Evolutionary conservation across 2,113 vertebrate genomes (phyloP), one percentile per base, ranked within the genome.

Genomic region (Phrynocephalus versicolor): DNA sequence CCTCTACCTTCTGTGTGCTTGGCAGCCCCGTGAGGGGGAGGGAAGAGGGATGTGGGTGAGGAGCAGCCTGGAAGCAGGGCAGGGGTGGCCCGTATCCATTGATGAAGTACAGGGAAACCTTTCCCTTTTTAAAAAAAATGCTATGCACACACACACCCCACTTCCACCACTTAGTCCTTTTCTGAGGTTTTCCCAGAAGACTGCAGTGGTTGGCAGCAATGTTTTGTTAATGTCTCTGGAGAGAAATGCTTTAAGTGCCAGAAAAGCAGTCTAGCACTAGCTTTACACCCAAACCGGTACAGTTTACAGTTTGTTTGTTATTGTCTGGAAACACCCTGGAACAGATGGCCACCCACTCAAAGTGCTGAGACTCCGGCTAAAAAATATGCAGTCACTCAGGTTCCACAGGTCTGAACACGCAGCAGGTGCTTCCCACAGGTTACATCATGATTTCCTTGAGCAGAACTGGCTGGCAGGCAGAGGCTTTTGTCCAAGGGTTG

Each of bases 321-420:
- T 39, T 78, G 35, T 70, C 51, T 71, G 39, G 51, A 76, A 85
- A 70, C 76, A 33, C 21, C 27, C 33, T 70, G 30, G 37, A 55
- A 77, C 73, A 79, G 37, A 51, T n/a, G 51, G 51, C n/a, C 74
- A 55, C 30, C 45, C 13, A 27, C 14, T 23, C 8, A 51, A n/a
- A 18, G 19, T 13, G 13, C 35, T 27, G 30, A 39, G 51, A 65
- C 33, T 33, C 7, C 9, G 16, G 33, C 16, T 65, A 78, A 87
- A 75, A 87, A 80, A 64, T 73, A 85, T 72, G 30, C 77, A 64
- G 58, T 23, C n/a, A 65, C 33, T 79, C 41, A 51, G 57, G 69
- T 51, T 51, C 37, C 16, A 62, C 69, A 73, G 57, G 58, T 30
- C 76, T 23, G 13, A 16, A n/a, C 81, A n/a, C 4, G 57, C 25